A percentile compares a stretch with the other conserved stretches of the same genome.
phyloP scores from a whole-genome alignment of 2,797 vertebrate species.

The Taeniopygia guttata region DNA sequence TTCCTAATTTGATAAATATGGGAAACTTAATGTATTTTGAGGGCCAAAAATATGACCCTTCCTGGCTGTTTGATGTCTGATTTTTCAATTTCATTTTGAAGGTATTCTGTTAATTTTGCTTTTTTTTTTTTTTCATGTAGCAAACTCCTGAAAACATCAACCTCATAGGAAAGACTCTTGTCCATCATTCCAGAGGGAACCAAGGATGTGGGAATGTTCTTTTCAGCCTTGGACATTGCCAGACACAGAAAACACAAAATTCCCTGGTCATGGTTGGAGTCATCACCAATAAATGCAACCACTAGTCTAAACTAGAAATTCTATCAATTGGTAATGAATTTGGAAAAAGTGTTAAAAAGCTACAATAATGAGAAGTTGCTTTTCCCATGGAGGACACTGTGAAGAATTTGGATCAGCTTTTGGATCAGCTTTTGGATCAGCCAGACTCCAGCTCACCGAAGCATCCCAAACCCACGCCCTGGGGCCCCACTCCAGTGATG shows the following conservation, averaged over 20 bases:
- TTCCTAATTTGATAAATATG: neutral
- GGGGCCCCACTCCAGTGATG: neutral
- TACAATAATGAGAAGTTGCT: neutral
- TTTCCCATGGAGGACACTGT: neutral
- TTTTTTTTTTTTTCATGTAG: neutral
- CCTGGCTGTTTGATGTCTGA: neutral
- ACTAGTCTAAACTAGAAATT: neutral
- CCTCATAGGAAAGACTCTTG: fast-evolving
- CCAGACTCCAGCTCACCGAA: fast-evolving
- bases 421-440: neutral
- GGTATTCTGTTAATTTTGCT: neutral
- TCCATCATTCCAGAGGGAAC: neutral
- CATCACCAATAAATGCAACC: fast-evolving
- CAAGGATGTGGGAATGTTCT: too few relatives aligned
- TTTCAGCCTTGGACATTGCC: fast-evolving
- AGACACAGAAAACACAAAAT: neutral
- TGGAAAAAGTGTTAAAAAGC: neutral
- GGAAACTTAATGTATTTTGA: neutral
- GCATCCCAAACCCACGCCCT: neutral
- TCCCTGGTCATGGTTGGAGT: fast-evolving
- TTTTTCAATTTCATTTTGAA: neutral
- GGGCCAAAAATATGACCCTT: neutral
- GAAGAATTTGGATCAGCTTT: neutral
- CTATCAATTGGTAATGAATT: neutral
- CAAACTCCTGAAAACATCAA: neutral